Evolutionary conservation across 1,140 invertebrate genomes (phyloP).

Genomic region (Drosophila aff.): DNA sequence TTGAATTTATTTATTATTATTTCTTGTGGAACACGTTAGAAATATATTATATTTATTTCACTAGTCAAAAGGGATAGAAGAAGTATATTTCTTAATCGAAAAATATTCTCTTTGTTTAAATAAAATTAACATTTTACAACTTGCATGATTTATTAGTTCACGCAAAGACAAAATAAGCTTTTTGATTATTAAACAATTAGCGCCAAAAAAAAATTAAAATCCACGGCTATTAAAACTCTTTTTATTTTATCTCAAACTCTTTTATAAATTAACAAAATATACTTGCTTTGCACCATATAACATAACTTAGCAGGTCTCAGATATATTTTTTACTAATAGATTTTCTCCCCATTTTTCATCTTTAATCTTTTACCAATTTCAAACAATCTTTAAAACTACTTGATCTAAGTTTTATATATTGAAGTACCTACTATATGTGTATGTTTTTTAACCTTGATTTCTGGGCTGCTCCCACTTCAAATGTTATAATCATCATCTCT

Average conservation of each 20-base stretch:
- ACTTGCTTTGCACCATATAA: not conserved
- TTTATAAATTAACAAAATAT: not conserved
- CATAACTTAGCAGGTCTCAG: not conserved
- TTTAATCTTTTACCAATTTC: not conserved
- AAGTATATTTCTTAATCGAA: too few relatives aligned
- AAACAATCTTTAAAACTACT: not conserved
- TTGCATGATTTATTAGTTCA: too few relatives aligned
- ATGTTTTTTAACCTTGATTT: conserved; percentile 20
- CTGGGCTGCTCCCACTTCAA: not conserved
- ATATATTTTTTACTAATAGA: not conserved
- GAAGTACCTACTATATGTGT: not conserved
- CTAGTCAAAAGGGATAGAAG: too few relatives aligned
- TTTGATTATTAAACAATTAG: not conserved
- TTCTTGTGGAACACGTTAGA: not conserved
- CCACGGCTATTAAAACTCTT: not conserved
- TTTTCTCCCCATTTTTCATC: not conserved
- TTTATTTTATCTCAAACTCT: not conserved
- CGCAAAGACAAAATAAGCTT: too few relatives aligned
- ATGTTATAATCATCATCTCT: conserved; percentile 15
- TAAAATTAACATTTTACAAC: too few relatives aligned
- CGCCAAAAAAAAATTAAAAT: too few relatives aligned
- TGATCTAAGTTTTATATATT: not conserved
- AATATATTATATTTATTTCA: too few relatives aligned
- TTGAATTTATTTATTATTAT: not conserved
- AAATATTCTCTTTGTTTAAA: too few relatives aligned